These are phyloP conservation scores for Chloromyia formosa DNA, from an alignment of 2,888 invertebrate species.

Conservation along the genomic window DNA sequence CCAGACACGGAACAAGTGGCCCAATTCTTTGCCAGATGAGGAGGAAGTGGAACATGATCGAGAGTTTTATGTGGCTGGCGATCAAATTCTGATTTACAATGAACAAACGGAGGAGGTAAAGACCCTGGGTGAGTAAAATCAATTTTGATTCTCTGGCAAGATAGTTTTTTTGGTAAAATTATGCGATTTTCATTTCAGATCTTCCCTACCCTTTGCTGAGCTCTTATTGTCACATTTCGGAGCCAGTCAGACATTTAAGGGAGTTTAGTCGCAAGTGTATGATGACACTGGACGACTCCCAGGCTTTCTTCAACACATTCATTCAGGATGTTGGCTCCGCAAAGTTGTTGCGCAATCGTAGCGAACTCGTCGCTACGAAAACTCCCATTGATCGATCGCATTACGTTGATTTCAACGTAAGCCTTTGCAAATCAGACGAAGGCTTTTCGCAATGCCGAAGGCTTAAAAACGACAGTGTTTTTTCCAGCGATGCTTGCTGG, in stretches of 20 bases:
- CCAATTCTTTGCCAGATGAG: constrained; percentile 34
- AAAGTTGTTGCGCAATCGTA: constrained; percentile 14
- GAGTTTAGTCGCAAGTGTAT: constrained; percentile 7
- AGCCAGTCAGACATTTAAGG: constrained; percentile 56
- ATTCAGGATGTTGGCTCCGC: not conserved
- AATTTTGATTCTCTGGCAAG: not conserved
- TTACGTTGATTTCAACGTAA: not conserved
- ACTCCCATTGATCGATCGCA: not conserved
- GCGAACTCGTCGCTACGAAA: not conserved
- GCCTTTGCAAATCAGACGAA: not conserved
- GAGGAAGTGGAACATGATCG: constrained; percentile 25
- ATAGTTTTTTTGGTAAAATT: no score
- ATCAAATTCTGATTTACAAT: constrained; percentile 56
- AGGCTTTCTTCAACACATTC: not conserved
- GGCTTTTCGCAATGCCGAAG: not conserved
- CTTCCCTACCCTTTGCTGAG: constrained; percentile 57
- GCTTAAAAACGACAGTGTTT: not conserved
- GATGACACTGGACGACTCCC: constrained; percentile 4
- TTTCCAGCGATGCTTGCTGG: constrained; percentile 30
- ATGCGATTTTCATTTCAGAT: constrained; percentile 51
- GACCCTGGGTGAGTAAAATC: constrained; percentile 52
- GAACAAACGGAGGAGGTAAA: constrained; percentile 51
- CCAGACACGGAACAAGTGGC: constrained; percentile 45
- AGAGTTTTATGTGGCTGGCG: constrained; percentile 55
- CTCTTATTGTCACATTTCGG: constrained; percentile 55